These are phyloP conservation scores for Penelope pileata DNA, from an alignment of 2,113 vertebrate genomes.

Conservation along the genomic window DNA sequence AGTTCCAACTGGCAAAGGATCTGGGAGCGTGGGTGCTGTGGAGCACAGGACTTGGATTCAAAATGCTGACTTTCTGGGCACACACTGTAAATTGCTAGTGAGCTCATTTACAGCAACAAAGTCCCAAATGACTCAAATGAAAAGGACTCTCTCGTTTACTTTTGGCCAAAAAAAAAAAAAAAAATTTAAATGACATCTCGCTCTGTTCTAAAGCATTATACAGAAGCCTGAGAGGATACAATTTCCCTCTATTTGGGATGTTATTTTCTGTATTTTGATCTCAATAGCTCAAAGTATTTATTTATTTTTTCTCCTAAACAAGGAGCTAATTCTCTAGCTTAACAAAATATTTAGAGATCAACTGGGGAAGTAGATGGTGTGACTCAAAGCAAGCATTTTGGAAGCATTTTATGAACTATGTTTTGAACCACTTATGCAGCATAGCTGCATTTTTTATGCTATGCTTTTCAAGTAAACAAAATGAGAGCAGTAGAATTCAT, in stretches of 20 bases:
- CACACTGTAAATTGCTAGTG: conserved; percentile 12
- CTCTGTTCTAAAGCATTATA: conserved; percentile 46
- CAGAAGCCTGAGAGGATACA: not conserved
- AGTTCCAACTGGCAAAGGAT: conserved; percentile 54
- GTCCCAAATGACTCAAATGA: not conserved
- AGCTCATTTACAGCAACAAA: conserved; percentile 15
- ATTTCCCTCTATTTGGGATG: not conserved
- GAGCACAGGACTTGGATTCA: conserved; percentile 20
- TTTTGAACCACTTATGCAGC: conserved; percentile 30
- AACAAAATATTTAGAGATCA: conserved; percentile 16
- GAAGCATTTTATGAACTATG: conserved; percentile 48
- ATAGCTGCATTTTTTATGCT: conserved; percentile 21
- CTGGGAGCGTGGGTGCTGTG: conserved; percentile 31
- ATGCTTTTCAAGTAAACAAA: conserved; percentile 14
- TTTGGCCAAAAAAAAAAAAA: not conserved
- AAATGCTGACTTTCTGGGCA: conserved; percentile 47
- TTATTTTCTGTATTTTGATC: conserved; percentile 9
- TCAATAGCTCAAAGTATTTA: not conserved
- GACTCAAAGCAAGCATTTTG: conserved; percentile 56
- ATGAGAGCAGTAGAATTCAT: not conserved
- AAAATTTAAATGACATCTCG: not conserved
- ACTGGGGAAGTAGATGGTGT: conserved; percentile 19
- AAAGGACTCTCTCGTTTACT: not conserved
- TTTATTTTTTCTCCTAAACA: not conserved
- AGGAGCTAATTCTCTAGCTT: conserved; percentile 12